These are phyloP conservation scores for Lacanobia wlatinum DNA, from an alignment of 2,888 invertebrate species.

Conservation along the genomic window DNA sequence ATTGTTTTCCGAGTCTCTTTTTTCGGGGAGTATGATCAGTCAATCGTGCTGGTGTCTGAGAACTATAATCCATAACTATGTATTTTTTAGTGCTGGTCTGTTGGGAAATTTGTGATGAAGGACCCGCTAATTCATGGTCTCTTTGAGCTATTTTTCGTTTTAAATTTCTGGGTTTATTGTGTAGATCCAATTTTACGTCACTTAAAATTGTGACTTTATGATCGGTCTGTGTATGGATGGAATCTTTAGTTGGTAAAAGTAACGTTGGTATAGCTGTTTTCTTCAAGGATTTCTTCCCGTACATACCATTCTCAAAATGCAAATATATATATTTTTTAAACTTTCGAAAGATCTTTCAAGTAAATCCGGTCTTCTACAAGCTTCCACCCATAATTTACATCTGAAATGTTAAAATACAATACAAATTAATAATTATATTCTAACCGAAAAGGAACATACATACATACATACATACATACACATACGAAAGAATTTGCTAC, in stretches of 20 bases:
- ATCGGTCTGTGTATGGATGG: constrained; percentile 13
- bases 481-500: too few relatives aligned
- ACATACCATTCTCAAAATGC: constrained; percentile 55
- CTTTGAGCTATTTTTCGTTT: constrained; percentile 6
- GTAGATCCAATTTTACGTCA: constrained; percentile 11
- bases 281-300: constrained; percentile 40
- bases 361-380: constrained; percentile 46
- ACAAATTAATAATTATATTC: background rate
- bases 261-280: constrained; percentile 55
- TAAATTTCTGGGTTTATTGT: background rate
- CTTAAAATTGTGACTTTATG: constrained; percentile 8
- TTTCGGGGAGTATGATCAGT: constrained; percentile 31
- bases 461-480: too few relatives aligned
- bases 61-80: constrained; percentile 14
- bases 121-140: constrained; percentile 10
- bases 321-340: constrained; percentile 44
- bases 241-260: constrained; percentile 27
- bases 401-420: constrained; percentile 37
- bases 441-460: too few relatives aligned
- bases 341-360: constrained; percentile 25
- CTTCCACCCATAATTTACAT: constrained; percentile 46
- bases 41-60: constrained; percentile 29
- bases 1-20: constrained; percentile 16
- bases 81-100: constrained; percentile 5
- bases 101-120: constrained; percentile 11